These are phyloP conservation scores for Lamprologus callipterus DNA, from an alignment of 2,113 vertebrate species.

Conservation along the genomic window DNA sequence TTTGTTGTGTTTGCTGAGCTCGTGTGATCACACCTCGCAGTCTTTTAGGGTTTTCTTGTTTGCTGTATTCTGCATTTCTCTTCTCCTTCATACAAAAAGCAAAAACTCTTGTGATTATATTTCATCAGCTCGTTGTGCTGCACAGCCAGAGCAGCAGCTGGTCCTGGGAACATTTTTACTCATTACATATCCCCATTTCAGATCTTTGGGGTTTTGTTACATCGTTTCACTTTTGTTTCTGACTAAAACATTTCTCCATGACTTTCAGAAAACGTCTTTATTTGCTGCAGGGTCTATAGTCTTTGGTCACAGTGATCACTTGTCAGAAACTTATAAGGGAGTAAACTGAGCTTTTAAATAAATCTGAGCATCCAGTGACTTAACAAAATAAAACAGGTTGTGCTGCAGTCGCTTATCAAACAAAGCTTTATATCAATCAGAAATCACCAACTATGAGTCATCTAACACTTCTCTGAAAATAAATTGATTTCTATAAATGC, in stretches of 20 bases:
- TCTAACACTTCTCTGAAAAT: background rate
- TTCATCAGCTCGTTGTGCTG: background rate
- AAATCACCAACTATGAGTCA: background rate
- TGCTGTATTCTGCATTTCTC: background rate
- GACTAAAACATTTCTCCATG: background rate
- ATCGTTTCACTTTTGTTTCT: background rate
- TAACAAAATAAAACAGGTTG: background rate
- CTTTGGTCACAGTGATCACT: background rate
- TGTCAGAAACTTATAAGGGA: background rate
- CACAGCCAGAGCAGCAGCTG: background rate
- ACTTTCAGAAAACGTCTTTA: background rate
- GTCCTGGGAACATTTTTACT: background rate
- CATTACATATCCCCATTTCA: background rate
- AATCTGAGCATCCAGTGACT: background rate
- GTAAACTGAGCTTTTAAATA: background rate
- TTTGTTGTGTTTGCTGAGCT: background rate
- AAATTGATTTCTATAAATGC: background rate
- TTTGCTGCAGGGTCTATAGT: background rate
- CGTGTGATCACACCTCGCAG: background rate
- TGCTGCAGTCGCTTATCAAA: background rate
- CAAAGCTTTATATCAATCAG: background rate
- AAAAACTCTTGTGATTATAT: background rate
- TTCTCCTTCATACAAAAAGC: background rate
- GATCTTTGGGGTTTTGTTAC: background rate
- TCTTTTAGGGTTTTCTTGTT: fast-evolving